A percentile compares a stretch with the other conserved stretches of the same genome.
phyloP scores from a whole-genome alignment of 2,113 vertebrate genomes.

The Montifringilla adamsi region DNA sequence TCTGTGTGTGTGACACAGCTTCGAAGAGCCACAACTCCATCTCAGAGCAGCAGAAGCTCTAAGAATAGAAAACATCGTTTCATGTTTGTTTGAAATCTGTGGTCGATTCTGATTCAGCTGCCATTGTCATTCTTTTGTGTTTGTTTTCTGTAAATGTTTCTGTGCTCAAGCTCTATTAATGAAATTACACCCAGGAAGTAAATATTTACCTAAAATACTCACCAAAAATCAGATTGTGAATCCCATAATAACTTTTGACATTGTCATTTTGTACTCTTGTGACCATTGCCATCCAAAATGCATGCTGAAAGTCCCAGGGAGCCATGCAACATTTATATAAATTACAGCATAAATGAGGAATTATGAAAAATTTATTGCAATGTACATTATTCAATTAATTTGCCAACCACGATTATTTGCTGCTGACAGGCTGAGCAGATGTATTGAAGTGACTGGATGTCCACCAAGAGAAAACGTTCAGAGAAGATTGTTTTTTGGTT shows the following conservation, averaged over 20 bases:
- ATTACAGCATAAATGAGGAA: background rate
- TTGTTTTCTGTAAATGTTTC: slow-evolving; percentile 8
- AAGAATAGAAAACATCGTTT: background rate
- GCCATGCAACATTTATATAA: background rate
- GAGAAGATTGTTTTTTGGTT: background rate
- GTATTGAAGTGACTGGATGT: background rate
- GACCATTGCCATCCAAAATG: background rate
- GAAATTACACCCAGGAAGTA: background rate
- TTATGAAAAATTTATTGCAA: slow-evolving; percentile 32
- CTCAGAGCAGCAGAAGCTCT: background rate
- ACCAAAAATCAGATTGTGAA: background rate
- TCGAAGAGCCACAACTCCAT: background rate
- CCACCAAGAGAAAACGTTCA: background rate
- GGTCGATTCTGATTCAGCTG: background rate
- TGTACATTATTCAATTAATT: slow-evolving; percentile 19
- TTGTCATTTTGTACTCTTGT: background rate
- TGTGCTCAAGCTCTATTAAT: background rate
- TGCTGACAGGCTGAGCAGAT: background rate
- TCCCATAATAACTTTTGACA: background rate
- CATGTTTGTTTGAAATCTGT: background rate
- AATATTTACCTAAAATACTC: background rate
- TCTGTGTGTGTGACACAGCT: background rate
- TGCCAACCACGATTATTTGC: slow-evolving; percentile 16
- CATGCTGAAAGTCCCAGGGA: background rate
- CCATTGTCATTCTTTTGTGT: background rate